phyloP scores from a whole-genome alignment of 2,888 invertebrate species.

The Sisyra nigra region DNA sequence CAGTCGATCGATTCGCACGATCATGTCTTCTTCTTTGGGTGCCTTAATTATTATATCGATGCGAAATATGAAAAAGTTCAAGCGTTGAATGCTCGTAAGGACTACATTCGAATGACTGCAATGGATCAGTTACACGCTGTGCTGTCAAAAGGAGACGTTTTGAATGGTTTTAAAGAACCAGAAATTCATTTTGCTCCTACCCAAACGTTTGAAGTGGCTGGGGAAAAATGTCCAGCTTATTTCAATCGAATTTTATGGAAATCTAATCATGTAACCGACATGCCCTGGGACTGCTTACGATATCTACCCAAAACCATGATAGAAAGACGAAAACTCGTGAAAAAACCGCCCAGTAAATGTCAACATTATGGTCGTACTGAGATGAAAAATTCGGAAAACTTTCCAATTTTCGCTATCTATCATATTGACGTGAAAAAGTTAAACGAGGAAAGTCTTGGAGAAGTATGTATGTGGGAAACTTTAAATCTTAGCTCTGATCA shows the following conservation, averaged over 20 bases:
- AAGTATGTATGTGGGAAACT: no score
- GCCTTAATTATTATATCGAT: not conserved
- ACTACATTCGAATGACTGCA: not conserved
- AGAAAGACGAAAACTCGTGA: no score
- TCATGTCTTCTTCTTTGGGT: conserved; percentile 1
- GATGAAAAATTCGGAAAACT: no score
- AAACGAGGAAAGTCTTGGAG: no score
- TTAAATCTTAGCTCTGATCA: no score
- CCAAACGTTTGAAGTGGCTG: not conserved
- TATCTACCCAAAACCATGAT: no score
- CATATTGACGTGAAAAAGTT: no score
- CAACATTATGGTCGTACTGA: no score
- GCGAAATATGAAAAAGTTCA: not conserved
- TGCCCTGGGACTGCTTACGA: no score
- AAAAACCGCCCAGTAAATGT: no score
- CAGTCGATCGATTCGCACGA: not conserved
- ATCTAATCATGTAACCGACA: not conserved
- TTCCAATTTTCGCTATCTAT: no score
- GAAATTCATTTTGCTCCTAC: not conserved
- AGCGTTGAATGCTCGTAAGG: no score
- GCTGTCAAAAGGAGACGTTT: not conserved
- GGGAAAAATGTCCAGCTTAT: not conserved
- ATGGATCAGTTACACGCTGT: not conserved
- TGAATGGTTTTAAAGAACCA: not conserved
- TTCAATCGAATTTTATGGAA: conserved; percentile 1